phyloP scores from a whole-genome alignment of 1,140 invertebrate genomes.

The Drosophila tsacasi region DNA sequence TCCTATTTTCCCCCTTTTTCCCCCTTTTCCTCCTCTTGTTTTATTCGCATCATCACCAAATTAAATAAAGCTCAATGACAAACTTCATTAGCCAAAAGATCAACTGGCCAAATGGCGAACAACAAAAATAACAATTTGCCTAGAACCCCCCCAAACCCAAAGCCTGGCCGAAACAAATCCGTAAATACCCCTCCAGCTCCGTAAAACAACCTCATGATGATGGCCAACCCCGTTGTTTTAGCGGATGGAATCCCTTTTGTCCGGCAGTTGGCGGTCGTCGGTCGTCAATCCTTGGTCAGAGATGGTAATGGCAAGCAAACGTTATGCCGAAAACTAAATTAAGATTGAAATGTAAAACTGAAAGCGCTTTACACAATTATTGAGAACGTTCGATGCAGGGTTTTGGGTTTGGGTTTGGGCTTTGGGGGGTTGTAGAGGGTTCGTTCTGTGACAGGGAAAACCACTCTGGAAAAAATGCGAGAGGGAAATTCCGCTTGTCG shows the following conservation, averaged over 20 bases:
- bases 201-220: not conserved
- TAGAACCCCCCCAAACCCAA: not conserved
- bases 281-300: slow-evolving; percentile 13
- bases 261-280: slow-evolving; percentile 12
- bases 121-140: slow-evolving; percentile 79
- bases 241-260: slow-evolving; percentile 32
- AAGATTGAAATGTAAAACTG: slow-evolving; percentile 85
- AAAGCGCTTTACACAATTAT: slow-evolving; percentile 85
- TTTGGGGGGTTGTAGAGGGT: not conserved
- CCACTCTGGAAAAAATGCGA: slow-evolving; percentile 63
- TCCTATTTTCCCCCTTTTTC: too few species aligned
- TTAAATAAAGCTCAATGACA: slow-evolving; percentile 84
- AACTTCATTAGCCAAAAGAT: slow-evolving; percentile 83
- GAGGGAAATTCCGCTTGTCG: slow-evolving; percentile 44
- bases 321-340: slow-evolving; percentile 84
- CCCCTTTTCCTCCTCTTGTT: not conserved
- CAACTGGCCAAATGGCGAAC: slow-evolving; percentile 75
- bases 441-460: slow-evolving; percentile 59
- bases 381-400: slow-evolving; percentile 50
- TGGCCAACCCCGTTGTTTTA: not conserved
- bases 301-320: slow-evolving; percentile 64
- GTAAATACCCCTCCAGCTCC: slow-evolving; percentile 14
- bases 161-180: not conserved
- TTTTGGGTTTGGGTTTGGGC: not conserved
- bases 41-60: slow-evolving; percentile 65